Percentiles rank a stretch among this genome's conserved stretches.
phyloP scores from a whole-genome alignment of 92 coral and sea anemone genomes.

The Actinernus sp. region DNA sequence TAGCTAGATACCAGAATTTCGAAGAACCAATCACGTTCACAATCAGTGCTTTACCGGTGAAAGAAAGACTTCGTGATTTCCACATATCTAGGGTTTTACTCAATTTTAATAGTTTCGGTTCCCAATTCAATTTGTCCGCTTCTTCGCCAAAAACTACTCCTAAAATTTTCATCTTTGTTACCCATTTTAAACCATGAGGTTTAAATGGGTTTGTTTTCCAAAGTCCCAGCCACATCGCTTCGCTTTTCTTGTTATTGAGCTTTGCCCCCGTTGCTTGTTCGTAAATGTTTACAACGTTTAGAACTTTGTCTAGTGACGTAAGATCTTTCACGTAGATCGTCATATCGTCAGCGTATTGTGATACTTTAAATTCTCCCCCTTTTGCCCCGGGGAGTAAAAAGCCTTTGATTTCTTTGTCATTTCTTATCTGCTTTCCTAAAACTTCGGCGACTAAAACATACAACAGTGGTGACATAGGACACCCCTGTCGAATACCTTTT shows the following conservation, averaged over 20 bases:
- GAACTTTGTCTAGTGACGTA: background rate
- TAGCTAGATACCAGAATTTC: background rate
- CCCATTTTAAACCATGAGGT: background rate
- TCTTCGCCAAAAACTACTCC: background rate
- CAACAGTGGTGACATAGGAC: constrained; percentile 6
- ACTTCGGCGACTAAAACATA: constrained; percentile 13
- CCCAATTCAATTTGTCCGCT: background rate
- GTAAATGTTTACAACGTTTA: background rate
- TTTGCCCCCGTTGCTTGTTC: constrained; percentile 7
- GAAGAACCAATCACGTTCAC: background rate
- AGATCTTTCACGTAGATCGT: background rate
- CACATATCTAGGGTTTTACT: background rate
- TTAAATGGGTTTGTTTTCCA: background rate
- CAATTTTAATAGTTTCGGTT: background rate
- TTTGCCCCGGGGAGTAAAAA: background rate
- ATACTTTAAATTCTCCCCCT: background rate
- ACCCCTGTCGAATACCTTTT: constrained; percentile 21
- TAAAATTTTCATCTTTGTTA: background rate
- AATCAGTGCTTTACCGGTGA: background rate
- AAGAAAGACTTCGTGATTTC: background rate
- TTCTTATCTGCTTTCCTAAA: background rate
- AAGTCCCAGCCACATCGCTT: constrained; percentile 1
- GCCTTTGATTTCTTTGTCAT: constrained; percentile 2
- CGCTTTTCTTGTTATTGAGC: background rate
- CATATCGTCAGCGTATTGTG: constrained; percentile 13